Evolutionary conservation across 1,140 invertebrate genomes (phyloP).

Genomic region (Bombus confusus): DNA sequence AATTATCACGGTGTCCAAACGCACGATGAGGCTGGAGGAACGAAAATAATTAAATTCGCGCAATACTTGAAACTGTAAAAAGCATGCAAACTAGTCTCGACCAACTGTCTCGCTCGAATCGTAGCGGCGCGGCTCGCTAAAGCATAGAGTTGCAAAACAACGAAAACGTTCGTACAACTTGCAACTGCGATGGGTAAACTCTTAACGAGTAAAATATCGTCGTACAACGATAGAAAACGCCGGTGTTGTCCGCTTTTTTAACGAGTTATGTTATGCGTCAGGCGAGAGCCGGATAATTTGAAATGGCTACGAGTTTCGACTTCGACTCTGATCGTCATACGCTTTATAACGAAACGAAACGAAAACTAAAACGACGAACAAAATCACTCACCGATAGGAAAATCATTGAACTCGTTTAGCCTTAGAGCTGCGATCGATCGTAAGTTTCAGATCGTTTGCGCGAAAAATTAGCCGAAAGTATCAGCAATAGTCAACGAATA

Average conservation of each 20-base stretch:
- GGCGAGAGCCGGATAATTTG: background rate
- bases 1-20: background rate
- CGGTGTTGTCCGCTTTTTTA: background rate
- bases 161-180: background rate
- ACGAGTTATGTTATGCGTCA: background rate
- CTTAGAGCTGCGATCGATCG: too few relatives aligned
- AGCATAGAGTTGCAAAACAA: slow-evolving; percentile 6
- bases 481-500: too few relatives aligned
- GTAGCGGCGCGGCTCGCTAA: background rate
- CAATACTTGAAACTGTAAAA: background rate
- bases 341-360: too few relatives aligned
- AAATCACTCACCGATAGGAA: too few relatives aligned
- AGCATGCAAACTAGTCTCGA: background rate
- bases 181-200: background rate
- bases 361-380: background rate
- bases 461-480: too few relatives aligned
- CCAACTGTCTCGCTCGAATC: background rate
- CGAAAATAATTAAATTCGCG: slow-evolving; percentile 20
- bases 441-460: too few relatives aligned
- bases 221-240: background rate
- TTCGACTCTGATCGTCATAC: background rate
- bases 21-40: background rate
- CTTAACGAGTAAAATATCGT: slow-evolving; percentile 14
- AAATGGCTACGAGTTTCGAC: background rate
- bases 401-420: too few relatives aligned